Evolutionary conservation across 2,888 invertebrate species (phyloP), one percentile per base, ranked within the genome.

Genomic region (Campopleginae sp.): DNA sequence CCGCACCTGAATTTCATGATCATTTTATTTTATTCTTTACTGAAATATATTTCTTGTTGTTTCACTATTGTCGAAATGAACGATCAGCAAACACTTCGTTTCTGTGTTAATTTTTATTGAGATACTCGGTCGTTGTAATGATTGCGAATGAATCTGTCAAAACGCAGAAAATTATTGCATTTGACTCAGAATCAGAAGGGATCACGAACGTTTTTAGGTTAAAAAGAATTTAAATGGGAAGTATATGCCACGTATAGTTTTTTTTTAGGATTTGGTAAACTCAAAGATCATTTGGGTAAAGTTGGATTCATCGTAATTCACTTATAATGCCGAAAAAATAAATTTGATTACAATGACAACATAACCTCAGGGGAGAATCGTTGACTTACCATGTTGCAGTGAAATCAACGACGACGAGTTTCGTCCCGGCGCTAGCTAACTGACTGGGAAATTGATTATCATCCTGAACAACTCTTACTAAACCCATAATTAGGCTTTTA

Each of bases 391-490:
- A 99, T 91, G 96, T 97, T 77, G 99, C 99, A 87, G 98, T 98
- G 93, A 98, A 99, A 94, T 99, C 99, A 7, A 97, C 98, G 65
- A 99, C 97, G 65, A 99, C 98, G 63, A 99, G 95, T 93, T 98
- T 98, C 5, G 96, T 96, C 14, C 98, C 97, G 17, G 98, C 98
- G 89, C 95, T 96, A n/a, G 96, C 94, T 94, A 99, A 95, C 95
- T 98, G 98, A 6, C 96, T 94, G 92, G 97, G 97, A 92, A 98
- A 98, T 94, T 98, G 97, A 38, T 96, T 94, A 94, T 98, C 97
- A 91, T 96, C 96, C 88, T 96, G 95, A 90, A 97, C 95, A 84
- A 95, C 94, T 85, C 95, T 95, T 85, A 96, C 96, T 88, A 95
- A 91, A 86, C 95, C 95, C 95, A 95, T 95, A 88, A 66, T 92